phyloP scores from a whole-genome alignment of 2,797 vertebrate species.

The Haliaeetus albicilla region DNA sequence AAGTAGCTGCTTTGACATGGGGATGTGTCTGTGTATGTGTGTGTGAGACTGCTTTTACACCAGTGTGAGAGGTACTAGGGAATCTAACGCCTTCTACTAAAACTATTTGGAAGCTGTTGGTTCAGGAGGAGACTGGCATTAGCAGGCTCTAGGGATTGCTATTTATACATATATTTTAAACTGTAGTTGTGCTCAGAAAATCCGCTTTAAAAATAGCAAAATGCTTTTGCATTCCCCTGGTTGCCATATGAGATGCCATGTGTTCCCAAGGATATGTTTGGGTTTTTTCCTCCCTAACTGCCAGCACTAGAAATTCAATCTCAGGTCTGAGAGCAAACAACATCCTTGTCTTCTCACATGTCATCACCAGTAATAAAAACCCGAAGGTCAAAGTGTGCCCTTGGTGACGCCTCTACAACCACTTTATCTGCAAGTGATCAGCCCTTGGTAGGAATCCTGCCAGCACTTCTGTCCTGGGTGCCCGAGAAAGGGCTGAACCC shows the following conservation, averaged over 20 bases:
- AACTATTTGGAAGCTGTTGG: background rate
- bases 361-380: background rate
- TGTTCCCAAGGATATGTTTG: background rate
- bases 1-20: background rate
- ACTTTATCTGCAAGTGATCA: background rate
- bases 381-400: background rate
- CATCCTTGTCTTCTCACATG: background rate
- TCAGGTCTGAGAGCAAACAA: background rate
- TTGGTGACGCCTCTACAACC: background rate
- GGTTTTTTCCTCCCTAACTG: background rate
- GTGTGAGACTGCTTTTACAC: background rate
- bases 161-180: constrained; percentile 16
- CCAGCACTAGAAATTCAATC: background rate
- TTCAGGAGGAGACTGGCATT: background rate
- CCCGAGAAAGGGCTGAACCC: background rate
- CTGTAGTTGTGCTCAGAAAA: background rate
- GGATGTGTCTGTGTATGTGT: background rate
- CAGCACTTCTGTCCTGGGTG: background rate
- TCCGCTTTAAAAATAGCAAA: background rate
- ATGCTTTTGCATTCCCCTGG: background rate
- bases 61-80: background rate
- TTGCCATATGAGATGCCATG: background rate
- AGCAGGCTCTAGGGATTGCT: background rate
- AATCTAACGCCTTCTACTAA: background rate
- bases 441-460: background rate